Conservation (phyloP, 92 coral and sea anemone genomes). For the Zoanthus gigantus region DNA sequence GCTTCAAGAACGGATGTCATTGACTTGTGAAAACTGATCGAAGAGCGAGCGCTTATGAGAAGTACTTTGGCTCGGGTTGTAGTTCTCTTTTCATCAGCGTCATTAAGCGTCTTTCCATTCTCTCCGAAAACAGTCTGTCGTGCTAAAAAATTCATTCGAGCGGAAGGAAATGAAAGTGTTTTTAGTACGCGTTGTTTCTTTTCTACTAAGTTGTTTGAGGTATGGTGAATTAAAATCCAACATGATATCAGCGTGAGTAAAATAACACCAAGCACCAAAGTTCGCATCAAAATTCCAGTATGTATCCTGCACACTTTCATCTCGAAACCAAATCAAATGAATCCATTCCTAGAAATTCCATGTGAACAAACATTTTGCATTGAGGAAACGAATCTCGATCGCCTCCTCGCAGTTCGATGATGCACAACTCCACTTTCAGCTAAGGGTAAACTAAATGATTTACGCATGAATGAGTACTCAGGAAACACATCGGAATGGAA, state of each 20-base stretch:
- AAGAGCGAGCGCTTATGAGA: constrained; percentile 61
- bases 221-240: constrained; percentile 78
- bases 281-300: constrained; percentile 75
- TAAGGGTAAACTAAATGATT: no score
- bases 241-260: constrained; percentile 61
- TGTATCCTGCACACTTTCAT: constrained; percentile 92
- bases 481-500: not conserved
- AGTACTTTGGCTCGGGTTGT: constrained; percentile 62
- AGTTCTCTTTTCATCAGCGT: not conserved
- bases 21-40: constrained; percentile 70
- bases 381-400: not conserved
- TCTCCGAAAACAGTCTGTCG: not conserved
- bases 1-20: constrained; percentile 81
- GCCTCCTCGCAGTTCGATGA: not conserved
- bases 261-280: constrained; percentile 58
- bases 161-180: constrained; percentile 22
- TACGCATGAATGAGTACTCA: not conserved
- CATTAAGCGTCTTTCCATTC: constrained; percentile 4
- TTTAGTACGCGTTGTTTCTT: constrained; percentile 65
- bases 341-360: constrained; percentile 11
- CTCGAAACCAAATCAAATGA: not conserved
- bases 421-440: not conserved
- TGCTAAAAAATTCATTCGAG: constrained; percentile 14
- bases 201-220: constrained; percentile 61
- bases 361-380: not conserved